Evolutionary conservation across 2,888 invertebrate genomes (phyloP).

Genomic region (Drosophila paramelanica): DNA sequence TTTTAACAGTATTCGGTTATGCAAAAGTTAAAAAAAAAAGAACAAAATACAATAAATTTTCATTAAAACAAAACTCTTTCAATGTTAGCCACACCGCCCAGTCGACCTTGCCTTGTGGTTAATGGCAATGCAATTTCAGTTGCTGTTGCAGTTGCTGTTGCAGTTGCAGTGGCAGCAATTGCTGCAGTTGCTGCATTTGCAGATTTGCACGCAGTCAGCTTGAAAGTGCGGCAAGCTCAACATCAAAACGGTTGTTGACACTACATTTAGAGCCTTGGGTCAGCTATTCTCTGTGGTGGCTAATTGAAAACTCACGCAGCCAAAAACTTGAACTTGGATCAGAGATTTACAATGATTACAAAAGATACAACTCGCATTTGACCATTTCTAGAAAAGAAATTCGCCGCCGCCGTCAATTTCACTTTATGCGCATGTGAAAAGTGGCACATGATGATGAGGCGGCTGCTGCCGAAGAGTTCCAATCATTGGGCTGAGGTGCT

Average conservation of each 20-base stretch:
- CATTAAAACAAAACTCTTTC: conserved; percentile 45
- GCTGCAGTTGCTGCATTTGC: conserved; percentile 27
- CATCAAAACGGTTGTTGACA: conserved; percentile 23
- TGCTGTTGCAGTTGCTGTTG: conserved; percentile 18
- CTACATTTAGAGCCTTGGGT: conserved; percentile 16
- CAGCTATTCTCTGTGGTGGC: not conserved
- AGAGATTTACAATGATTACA: conserved; percentile 5
- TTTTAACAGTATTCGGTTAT: conserved; percentile 23
- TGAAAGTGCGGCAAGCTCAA: conserved; percentile 20
- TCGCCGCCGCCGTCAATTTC: conserved; percentile 59
- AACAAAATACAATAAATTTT: not conserved
- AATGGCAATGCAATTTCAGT: conserved; percentile 31
- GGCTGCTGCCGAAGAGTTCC: conserved; percentile 62
- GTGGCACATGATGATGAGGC: conserved; percentile 78
- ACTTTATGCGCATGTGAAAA: conserved; percentile 77
- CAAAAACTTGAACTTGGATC: conserved; percentile 2
- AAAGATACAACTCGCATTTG: conserved; percentile 34
- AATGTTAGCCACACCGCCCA: conserved; percentile 62
- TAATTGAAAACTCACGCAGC: conserved; percentile 40
- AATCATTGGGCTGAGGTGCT: conserved; percentile 72
- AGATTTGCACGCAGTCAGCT: conserved; percentile 45
- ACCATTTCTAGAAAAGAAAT: conserved; percentile 60
- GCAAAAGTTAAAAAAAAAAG: conserved; percentile 18
- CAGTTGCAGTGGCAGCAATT: conserved; percentile 12
- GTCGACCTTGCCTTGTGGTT: conserved; percentile 66